A percentile compares a stretch with the other conserved stretches of the same genome.
Conservation (phyloP, 2,888 invertebrate genomes). For the Alviniconcha strummeri region DNA sequence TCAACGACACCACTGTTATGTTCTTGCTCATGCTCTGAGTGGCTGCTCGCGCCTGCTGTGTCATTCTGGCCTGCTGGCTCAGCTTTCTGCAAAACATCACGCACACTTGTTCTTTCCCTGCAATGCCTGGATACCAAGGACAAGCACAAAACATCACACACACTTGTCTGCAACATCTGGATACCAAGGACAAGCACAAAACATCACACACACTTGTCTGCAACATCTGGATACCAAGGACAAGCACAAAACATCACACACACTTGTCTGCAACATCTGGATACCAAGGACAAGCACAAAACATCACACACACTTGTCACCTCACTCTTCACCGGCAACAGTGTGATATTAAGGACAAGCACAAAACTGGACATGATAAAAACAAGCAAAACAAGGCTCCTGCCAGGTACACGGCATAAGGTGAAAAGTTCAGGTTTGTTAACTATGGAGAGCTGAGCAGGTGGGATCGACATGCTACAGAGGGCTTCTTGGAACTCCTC, state of each 20-base stretch:
- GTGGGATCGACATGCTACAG: too few species aligned
- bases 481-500: too few species aligned
- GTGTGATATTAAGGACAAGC: too few species aligned
- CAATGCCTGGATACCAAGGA: background rate
- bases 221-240: background rate
- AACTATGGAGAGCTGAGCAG: too few species aligned
- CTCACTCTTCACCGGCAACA: background rate
- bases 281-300: background rate
- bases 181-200: background rate
- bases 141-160: background rate
- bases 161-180: background rate
- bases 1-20: constrained; percentile 26
- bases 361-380: too few species aligned
- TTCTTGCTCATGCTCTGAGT: constrained; percentile 11
- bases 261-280: background rate
- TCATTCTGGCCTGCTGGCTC: constrained; percentile 13
- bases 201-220: background rate
- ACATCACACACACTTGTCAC: background rate
- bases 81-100: constrained; percentile 18
- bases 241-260: background rate
- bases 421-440: too few species aligned
- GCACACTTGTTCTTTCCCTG: background rate
- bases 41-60: constrained; percentile 13
- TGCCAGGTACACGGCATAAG: too few species aligned
- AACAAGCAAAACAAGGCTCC: too few species aligned